A percentile compares a stretch with the other conserved stretches of the same genome.
phyloP scores from a whole-genome alignment of 2,797 vertebrate species.

The Cirrhinus molitorella region DNA sequence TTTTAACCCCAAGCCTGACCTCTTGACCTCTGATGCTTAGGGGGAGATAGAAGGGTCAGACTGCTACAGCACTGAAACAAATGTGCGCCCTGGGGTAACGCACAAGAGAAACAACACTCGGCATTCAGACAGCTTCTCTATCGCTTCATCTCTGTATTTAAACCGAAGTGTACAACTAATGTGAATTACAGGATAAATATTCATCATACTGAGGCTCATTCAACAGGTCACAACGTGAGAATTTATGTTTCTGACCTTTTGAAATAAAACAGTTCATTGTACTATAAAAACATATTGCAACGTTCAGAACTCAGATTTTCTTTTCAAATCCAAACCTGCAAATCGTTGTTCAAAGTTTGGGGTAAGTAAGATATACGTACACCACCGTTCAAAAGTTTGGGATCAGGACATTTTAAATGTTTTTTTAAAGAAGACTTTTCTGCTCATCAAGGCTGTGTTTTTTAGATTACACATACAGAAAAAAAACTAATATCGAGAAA shows the following conservation, averaged over 20 bases:
- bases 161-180: background rate
- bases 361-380: background rate
- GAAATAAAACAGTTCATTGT: constrained; percentile 11
- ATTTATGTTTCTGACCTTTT: background rate
- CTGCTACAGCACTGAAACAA: background rate
- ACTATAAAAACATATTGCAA: background rate
- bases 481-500: no score
- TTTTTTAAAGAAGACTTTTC: no score
- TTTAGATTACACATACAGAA: no score
- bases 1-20: constrained; percentile 23
- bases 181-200: background rate
- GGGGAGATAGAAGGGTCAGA: background rate
- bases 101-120: background rate
- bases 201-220: background rate
- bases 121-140: background rate
- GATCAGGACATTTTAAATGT: background rate
- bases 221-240: background rate
- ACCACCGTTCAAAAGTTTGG: background rate
- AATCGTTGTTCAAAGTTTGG: background rate
- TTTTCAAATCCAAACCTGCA: background rate
- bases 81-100: background rate
- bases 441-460: no score
- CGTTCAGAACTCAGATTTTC: background rate
- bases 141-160: background rate
- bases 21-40: constrained; percentile 6